Percentiles rank a stretch among this genome's conserved stretches.
Evolutionary conservation across 2,797 vertebrate species (phyloP).

Genomic region (Tauraco hartlaubi): DNA sequence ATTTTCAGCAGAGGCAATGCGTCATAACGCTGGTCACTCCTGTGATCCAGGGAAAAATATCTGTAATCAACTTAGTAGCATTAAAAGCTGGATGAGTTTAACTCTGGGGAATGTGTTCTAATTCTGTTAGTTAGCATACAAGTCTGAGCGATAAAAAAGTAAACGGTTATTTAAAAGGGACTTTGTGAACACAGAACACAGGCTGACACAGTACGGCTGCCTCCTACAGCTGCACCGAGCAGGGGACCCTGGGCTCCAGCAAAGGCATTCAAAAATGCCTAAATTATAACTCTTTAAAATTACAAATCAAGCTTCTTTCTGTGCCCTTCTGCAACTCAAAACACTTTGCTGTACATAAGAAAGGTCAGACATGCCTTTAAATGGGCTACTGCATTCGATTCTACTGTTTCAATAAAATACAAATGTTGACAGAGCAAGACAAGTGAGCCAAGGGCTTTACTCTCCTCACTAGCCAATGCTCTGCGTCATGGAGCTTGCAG

Average conservation of each 20-base stretch:
- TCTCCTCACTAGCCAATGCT: background rate
- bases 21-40: rapidly evolving
- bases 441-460: background rate
- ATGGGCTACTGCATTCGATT: background rate
- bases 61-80: background rate
- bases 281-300: background rate
- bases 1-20: background rate
- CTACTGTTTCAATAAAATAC: background rate
- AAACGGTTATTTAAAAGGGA: background rate
- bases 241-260: background rate
- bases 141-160: background rate
- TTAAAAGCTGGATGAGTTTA: background rate
- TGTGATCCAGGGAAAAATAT: background rate
- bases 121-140: background rate
- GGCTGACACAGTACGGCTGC: background rate
- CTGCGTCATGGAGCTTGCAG: rapidly evolving
- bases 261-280: background rate
- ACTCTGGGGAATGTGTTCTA: background rate
- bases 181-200: background rate
- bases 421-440: background rate
- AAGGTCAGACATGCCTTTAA: background rate
- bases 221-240: background rate
- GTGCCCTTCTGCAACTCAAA: background rate
- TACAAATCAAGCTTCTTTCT: background rate
- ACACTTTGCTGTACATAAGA: background rate